Conservation (phyloP, 2,113 vertebrate species). For the Panurus biarmicus region DNA sequence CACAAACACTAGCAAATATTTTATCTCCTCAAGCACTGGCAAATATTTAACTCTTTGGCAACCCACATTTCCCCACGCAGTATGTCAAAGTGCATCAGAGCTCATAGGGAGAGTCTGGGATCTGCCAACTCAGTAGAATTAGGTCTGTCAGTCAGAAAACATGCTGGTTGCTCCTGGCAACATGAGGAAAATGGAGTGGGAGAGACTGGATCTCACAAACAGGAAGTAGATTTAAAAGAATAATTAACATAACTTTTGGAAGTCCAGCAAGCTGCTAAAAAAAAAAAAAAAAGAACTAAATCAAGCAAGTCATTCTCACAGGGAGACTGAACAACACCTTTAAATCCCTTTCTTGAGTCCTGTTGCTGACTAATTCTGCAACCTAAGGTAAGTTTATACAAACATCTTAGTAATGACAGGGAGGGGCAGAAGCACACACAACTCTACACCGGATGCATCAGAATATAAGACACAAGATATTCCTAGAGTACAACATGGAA, state of each 20-base stretch:
- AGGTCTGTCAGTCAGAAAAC: neutral
- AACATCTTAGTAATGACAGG: neutral
- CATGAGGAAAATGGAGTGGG: neutral
- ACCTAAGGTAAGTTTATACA: neutral
- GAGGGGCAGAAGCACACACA: neutral
- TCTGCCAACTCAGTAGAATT: slow-evolving; percentile 13
- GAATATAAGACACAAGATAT: neutral
- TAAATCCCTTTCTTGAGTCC: neutral
- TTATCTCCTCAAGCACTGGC: slow-evolving; percentile 4
- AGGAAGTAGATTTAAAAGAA: slow-evolving; percentile 18
- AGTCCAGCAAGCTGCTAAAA: neutral
- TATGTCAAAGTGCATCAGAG: slow-evolving; percentile 33
- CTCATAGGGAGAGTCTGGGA: neutral
- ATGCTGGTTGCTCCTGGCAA: neutral
- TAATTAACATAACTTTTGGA: neutral
- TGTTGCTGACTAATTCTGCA: neutral
- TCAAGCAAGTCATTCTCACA: neutral
- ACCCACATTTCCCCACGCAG: neutral
- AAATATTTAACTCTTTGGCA: slow-evolving; percentile 67
- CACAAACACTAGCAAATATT: slow-evolving; percentile 23
- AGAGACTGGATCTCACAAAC: neutral
- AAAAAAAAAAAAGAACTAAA: neutral
- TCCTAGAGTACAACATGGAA: neutral
- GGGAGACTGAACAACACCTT: neutral
- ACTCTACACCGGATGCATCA: neutral